Percentiles rank a stretch among this genome's conserved stretches.
Conservation (phyloP, 2,113 vertebrate species). For the Vidua macroura region DNA sequence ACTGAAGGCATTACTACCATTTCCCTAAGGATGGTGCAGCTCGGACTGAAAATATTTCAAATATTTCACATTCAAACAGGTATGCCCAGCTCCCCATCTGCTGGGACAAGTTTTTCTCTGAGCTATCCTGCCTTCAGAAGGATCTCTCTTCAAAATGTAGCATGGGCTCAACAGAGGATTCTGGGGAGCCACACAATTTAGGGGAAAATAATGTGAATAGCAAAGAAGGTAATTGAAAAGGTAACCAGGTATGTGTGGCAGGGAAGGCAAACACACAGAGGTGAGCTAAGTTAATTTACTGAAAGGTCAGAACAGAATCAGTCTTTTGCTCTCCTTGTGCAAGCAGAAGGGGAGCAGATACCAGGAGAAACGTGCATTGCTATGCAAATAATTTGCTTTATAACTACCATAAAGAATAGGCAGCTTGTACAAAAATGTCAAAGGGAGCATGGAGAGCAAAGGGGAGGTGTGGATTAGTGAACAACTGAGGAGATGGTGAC, state of each 20-base stretch:
- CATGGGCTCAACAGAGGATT: background rate
- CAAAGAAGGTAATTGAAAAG: constrained; percentile 10
- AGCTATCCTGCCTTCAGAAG: background rate
- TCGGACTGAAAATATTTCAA: constrained; percentile 1
- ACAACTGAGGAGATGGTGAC: background rate
- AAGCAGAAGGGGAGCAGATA: background rate
- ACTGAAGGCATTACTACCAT: background rate
- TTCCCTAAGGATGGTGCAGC: background rate
- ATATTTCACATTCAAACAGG: background rate
- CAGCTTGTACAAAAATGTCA: background rate
- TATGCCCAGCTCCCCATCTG: background rate
- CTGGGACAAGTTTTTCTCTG: background rate
- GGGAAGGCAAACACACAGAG: background rate
- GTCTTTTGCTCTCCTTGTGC: background rate
- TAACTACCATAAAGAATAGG: background rate
- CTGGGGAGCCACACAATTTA: background rate
- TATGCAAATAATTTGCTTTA: background rate
- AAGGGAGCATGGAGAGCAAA: background rate
- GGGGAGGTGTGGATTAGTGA: background rate
- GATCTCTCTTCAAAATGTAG: background rate
- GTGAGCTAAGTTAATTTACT: constrained; percentile 5
- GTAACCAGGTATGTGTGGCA: background rate
- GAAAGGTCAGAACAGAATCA: background rate
- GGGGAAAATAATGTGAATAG: background rate
- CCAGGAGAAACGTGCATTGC: background rate